Base-by-base conservation (phyloP, 2,888 invertebrate species). In the Phanerotoma sp. region DNA sequence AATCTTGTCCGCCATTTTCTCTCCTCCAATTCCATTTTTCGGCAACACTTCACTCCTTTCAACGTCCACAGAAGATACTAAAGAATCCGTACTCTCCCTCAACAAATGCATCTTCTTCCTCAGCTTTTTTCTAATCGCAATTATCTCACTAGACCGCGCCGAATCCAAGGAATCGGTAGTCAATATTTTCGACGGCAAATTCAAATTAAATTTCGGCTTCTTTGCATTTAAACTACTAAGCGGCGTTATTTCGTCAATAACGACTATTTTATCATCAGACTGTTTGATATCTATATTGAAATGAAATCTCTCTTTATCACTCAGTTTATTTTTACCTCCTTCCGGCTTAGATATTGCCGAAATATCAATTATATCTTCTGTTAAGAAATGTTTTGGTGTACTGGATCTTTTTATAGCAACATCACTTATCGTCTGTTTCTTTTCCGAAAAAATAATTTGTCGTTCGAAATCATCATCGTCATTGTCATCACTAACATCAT, bases 21-120 rank as follows among this genome's bases (percentile, higher is more conserved):
- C n/a, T 10, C 4, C 4, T 10, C 64, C 54, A 3, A 66, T 65
- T 21, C 67, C 50, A 21, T 61, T 55, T 33, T 47, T 46, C 5
- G 53, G 55, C 28, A 18, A 46, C n/a, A 42, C 50, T 5, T 42
- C 47, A 7, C 42, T 41, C 2, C 54, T 53, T 10, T 42, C 54
- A 6, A 58, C 56, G 35, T 71, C 70, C 2, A 67, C 25, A 9
- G 67, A 67, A 0, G 67, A 68, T 32, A 68, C 57, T 33, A 71
- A 56, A 20, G 63, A 65, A 18, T 73, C 65, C 2, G 67, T 68
- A 11, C 67, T 70, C 2, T 61, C 61, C 1, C 68, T 66, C 46
- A 69, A 58, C 7, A 64, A 47, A 35, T 60, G 58, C 65, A 64
- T 63, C 9, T 53, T 64, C 11, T 59, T 61, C 1, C 52, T 58